Percentiles rank a stretch among this genome's conserved stretches.
phyloP scores from a whole-genome alignment of 2,797 vertebrate species.

The Pitangus sulphuratus region DNA sequence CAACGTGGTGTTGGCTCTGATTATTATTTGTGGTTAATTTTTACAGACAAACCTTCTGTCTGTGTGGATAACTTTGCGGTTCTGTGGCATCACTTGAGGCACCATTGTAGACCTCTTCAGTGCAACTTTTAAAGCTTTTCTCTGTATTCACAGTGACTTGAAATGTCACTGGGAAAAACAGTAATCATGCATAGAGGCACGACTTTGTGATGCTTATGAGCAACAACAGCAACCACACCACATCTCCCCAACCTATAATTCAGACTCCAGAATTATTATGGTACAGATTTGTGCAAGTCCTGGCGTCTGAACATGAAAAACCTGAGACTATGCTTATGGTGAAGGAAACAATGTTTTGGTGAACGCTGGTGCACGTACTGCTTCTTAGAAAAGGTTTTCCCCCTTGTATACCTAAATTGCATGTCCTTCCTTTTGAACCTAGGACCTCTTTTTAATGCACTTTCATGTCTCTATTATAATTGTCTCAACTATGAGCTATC shows the following conservation, averaged over 20 bases:
- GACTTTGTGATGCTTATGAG: not conserved
- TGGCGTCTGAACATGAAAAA: not conserved
- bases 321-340: not conserved
- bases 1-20: not conserved
- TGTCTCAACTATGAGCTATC: not conserved
- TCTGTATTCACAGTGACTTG: not conserved
- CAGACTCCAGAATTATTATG: not conserved
- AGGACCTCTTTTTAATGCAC: not conserved
- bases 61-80: not conserved
- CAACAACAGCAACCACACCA: not conserved
- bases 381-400: not conserved
- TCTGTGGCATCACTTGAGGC: not conserved
- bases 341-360: not conserved
- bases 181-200: not conserved
- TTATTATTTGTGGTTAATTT: not conserved
- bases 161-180: not conserved
- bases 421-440: not conserved
- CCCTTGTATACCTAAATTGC: not conserved
- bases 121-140: not conserved
- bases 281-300: not conserved
- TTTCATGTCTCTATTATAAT: not conserved
- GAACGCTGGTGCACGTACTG: not conserved
- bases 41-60: not conserved
- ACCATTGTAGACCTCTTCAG: not conserved
- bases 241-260: not conserved